A percentile compares a stretch with the other conserved stretches of the same genome.
These are phyloP conservation scores for Galaxea fascicularis DNA, from an alignment of 92 coral and sea anemone species.

Conservation along the genomic window DNA sequence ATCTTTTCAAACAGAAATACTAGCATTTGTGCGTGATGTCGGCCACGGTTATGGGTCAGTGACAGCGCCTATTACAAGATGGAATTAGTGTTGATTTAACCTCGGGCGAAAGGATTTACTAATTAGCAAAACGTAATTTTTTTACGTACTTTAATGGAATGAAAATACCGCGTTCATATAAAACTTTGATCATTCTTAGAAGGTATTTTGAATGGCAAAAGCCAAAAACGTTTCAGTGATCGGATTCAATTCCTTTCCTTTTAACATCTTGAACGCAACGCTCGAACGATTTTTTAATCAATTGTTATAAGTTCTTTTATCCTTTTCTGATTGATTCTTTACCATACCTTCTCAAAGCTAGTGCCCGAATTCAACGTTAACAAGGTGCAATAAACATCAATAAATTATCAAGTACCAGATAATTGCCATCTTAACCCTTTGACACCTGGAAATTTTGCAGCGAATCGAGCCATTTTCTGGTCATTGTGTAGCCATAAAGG, in stretches of 20 bases:
- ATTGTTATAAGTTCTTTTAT: background rate
- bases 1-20: background rate
- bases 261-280: background rate
- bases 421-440: background rate
- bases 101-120: background rate
- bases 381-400: background rate
- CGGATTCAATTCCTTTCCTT: no score
- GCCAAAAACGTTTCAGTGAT: no score
- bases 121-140: background rate
- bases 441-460: no score
- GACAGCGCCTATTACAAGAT: background rate
- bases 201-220: no score
- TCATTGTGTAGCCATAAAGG: no score
- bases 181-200: no score
- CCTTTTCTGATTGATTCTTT: background rate
- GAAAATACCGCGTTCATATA: no score
- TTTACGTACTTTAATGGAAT: background rate
- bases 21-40: background rate
- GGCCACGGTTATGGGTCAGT: conserved; percentile 17
- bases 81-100: conserved; percentile 11
- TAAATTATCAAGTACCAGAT: background rate
- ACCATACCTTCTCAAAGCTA: background rate
- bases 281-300: background rate
- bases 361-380: background rate
- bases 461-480: no score